Percentiles rank a stretch among this genome's conserved stretches.
These are phyloP conservation scores for Anoncus sp. DNA, from an alignment of 2,888 invertebrate species.

Conservation along the genomic window DNA sequence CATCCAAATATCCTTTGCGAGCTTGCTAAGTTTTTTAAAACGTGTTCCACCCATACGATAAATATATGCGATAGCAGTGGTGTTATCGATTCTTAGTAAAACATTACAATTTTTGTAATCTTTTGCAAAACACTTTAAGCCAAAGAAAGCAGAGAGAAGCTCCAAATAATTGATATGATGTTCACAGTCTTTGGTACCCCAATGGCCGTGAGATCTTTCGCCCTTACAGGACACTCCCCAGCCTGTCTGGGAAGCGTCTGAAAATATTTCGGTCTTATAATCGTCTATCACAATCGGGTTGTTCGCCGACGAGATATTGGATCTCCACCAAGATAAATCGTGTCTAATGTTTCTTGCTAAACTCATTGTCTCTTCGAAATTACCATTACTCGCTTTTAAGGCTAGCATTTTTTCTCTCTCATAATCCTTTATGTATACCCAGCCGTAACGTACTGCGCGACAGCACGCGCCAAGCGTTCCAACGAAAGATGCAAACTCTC, in stretches of 20 bases:
- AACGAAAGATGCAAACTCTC: slow-evolving; percentile 20
- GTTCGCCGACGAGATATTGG: slow-evolving; percentile 7
- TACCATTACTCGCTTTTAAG: slow-evolving; percentile 23
- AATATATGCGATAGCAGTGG: slow-evolving; percentile 30
- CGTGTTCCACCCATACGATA: slow-evolving; percentile 18
- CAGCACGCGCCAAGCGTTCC: slow-evolving; percentile 40
- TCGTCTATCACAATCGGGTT: slow-evolving; percentile 26
- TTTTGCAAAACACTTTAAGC: slow-evolving; percentile 42
- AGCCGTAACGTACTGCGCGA: slow-evolving; percentile 44
- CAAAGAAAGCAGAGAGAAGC: slow-evolving; percentile 44
- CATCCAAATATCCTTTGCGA: neutral
- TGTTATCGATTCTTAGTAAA: slow-evolving; percentile 45
- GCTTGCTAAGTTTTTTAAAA: neutral
- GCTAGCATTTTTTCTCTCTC: slow-evolving; percentile 43
- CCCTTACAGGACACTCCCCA: slow-evolving; percentile 41
- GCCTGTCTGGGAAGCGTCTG: slow-evolving; percentile 41
- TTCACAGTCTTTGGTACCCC: slow-evolving; percentile 11
- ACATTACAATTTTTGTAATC: slow-evolving; percentile 27
- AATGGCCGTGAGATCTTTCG: slow-evolving; percentile 36
- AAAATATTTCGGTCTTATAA: slow-evolving; percentile 47
- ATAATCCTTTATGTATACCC: slow-evolving; percentile 43
- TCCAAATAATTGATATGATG: slow-evolving; percentile 46
- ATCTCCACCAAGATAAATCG: slow-evolving; percentile 32
- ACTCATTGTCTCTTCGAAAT: slow-evolving; percentile 43
- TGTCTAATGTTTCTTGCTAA: slow-evolving; percentile 16